These are phyloP conservation scores for Tachysurus vachellii DNA, from an alignment of 2,113 vertebrate genomes.

Conservation along the genomic window DNA sequence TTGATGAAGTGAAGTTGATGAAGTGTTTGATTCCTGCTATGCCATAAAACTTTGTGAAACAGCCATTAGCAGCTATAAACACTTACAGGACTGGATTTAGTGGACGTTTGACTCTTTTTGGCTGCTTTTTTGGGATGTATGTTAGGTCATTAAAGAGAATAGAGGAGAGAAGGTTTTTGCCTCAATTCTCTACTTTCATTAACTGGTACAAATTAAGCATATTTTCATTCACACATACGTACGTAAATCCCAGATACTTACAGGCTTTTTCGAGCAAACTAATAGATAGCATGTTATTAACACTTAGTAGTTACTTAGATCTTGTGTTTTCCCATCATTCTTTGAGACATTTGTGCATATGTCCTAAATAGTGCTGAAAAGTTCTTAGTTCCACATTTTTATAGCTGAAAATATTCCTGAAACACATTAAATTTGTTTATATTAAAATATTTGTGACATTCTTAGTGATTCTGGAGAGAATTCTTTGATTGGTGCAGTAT, in stretches of 20 bases:
- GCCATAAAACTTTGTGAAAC: neutral
- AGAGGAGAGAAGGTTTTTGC: neutral
- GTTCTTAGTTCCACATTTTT: neutral
- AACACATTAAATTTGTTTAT: neutral
- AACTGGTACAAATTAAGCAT: neutral
- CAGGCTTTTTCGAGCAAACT: neutral
- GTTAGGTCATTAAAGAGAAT: neutral
- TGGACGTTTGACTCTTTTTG: too few relatives aligned
- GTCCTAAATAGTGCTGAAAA: neutral
- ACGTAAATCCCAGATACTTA: neutral
- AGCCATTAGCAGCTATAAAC: neutral
- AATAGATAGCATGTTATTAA: neutral
- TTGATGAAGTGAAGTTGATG: too few relatives aligned
- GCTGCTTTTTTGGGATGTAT: neutral
- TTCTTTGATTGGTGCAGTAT: neutral
- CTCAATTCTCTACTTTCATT: neutral
- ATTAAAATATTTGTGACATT: neutral
- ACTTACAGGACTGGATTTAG: neutral
- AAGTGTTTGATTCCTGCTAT: neutral
- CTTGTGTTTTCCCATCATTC: neutral
- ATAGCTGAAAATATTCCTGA: neutral
- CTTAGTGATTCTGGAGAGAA: neutral
- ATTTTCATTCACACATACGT: neutral
- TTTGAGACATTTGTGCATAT: neutral
- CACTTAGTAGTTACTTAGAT: neutral